Evolutionary conservation across 2,797 vertebrate species (phyloP).

Genomic region (Schizopygopsis pylzovi): DNA sequence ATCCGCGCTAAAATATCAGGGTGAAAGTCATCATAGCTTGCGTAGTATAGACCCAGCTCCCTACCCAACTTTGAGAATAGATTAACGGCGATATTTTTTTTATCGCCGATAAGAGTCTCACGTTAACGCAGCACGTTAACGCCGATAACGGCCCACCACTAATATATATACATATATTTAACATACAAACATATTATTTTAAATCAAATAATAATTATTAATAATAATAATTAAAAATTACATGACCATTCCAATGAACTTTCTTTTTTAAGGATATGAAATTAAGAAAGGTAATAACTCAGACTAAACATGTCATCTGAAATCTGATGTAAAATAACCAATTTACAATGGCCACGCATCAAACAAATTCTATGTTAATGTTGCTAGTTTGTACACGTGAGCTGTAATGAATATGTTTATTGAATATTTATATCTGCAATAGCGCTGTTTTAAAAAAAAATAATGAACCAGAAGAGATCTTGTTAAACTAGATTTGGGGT

Average conservation of each 20-base stretch:
- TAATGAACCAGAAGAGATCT: not conserved
- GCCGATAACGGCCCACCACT: too few species aligned
- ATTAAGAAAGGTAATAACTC: not conserved
- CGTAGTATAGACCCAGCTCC: too few species aligned
- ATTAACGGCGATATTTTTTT: too few species aligned
- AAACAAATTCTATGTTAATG: not conserved
- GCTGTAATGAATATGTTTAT: not conserved
- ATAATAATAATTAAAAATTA: not conserved
- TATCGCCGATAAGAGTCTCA: too few species aligned
- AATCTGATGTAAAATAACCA: not conserved
- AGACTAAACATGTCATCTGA: not conserved
- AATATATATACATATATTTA: too few species aligned
- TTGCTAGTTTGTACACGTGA: not conserved
- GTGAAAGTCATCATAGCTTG: too few species aligned
- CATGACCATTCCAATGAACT: not conserved
- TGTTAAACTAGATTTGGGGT: not conserved
- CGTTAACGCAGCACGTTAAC: too few species aligned
- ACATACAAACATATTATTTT: too few species aligned
- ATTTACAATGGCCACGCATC: not conserved
- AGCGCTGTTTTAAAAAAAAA: not conserved
- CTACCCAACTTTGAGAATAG: too few species aligned
- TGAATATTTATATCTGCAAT: not conserved
- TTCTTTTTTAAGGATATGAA: not conserved
- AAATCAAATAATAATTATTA: too few species aligned
- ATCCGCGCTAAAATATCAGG: too few species aligned